Base-by-base conservation (phyloP, 2,113 vertebrate genomes). In the Melanerpes aurifrons region DNA sequence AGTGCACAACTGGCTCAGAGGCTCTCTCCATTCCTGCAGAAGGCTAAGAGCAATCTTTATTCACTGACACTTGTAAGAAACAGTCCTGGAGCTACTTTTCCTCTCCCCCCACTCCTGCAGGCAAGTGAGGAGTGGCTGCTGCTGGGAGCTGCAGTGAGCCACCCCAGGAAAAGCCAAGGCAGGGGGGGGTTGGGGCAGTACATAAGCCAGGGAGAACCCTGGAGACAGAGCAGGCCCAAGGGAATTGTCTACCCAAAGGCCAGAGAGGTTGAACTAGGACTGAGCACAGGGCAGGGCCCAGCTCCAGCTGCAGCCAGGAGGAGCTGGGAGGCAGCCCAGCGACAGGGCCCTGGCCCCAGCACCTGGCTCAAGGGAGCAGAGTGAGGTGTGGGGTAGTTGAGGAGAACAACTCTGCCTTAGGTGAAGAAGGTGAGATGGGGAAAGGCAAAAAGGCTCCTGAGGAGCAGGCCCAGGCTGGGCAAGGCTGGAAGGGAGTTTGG, bases 31-130 rank as follows among this genome's bases (percentile, higher is more conserved):
- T 10, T 12, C 40, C 40, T 40, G 10, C 40, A 40, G 40, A 81
- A 79, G 70, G 47, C 8, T 48, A 8, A 48, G 47, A 48, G 22
- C 19, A 43, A 31, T 54, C 84, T 91, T 58, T 82, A 73, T 80
- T 80, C 32, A 29, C 70, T 82, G 45, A 13, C 68, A 28, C 17
- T 53, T 64, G 24, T 4, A 71, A 9, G 10, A 76, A 75, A n/a
- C 15, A 25, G 25, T 89, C 53, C 17, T 62, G 10, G 45, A 17
- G 84, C 79, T 71, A 32, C 74, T 74, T 79, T 86, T 74, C 10
- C 9, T 61, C 50, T 53, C 37, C 21, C 53, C 3, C 18, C 15
- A 20, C 12, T 63, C 0, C 0, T 69, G 12, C 10, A 61, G 18
- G 10, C 54, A 69, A 10, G 10, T 13, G 90, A 62, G 64, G 68